Evolutionary conservation across 2,888 invertebrate genomes (phyloP).

Genomic region (Apocheima hispidaria): DNA sequence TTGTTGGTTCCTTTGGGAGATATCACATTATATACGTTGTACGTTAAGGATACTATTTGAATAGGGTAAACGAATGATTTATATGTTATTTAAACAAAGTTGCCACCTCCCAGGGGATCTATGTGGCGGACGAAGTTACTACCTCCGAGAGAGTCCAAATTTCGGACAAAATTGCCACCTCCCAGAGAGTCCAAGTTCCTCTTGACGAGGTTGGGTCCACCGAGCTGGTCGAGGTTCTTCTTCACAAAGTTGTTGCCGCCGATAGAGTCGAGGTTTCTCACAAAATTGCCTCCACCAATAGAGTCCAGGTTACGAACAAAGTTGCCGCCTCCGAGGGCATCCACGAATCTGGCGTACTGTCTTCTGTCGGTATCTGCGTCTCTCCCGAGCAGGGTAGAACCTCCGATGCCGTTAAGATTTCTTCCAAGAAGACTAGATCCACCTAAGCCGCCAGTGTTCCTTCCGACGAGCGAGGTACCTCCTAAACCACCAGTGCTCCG

Average conservation of each 20-base stretch:
- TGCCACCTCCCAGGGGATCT: slow-evolving; percentile 73
- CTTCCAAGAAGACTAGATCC: slow-evolving; percentile 56
- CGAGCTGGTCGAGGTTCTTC: slow-evolving; percentile 75
- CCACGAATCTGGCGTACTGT: slow-evolving; percentile 59
- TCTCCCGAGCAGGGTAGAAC: slow-evolving; percentile 56
- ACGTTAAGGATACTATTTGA: slow-evolving; percentile 28
- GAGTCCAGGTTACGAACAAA: slow-evolving; percentile 75
- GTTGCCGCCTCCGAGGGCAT: slow-evolving; percentile 72
- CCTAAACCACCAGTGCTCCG: slow-evolving; percentile 52
- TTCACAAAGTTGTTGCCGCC: slow-evolving; percentile 77
- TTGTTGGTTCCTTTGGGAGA: slow-evolving; percentile 44
- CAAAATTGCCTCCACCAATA: slow-evolving; percentile 77
- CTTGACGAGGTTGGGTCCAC: slow-evolving; percentile 76
- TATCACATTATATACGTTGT: slow-evolving; percentile 63
- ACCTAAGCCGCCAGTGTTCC: slow-evolving; percentile 51
- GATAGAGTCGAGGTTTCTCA: slow-evolving; percentile 71
- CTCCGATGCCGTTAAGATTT: slow-evolving; percentile 58
- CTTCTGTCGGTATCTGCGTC: slow-evolving; percentile 53
- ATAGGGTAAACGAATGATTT: slow-evolving; percentile 37
- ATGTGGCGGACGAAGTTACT: slow-evolving; percentile 79
- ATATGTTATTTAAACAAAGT: slow-evolving; percentile 63
- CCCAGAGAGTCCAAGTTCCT: slow-evolving; percentile 76
- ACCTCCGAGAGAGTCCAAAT: slow-evolving; percentile 79
- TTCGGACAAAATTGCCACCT: slow-evolving; percentile 75
- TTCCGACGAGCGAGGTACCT: slow-evolving; percentile 49